Evolutionary conservation across 2,797 vertebrate genomes (phyloP).

Genomic region (Tauraco hartlaubi): DNA sequence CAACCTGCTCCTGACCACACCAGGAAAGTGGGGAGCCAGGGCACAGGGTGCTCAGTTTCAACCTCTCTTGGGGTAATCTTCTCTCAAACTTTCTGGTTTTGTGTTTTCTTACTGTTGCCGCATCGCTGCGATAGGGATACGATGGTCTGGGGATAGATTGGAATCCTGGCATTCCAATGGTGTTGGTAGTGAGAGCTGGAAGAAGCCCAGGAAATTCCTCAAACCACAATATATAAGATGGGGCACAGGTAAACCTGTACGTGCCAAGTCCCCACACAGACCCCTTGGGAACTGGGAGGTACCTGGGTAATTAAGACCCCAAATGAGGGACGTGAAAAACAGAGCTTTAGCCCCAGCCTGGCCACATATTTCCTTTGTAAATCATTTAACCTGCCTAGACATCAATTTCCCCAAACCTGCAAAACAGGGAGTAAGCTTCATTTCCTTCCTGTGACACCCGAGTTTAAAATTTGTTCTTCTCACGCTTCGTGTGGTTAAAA

Average conservation of each 20-base stretch:
- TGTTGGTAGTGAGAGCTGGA: neutral
- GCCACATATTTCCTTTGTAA: neutral
- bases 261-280: neutral
- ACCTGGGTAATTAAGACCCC: neutral
- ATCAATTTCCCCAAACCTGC: neutral
- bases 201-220: neutral
- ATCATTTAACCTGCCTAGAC: neutral
- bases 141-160: too few species aligned
- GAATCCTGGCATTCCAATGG: neutral
- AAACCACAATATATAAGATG: rapidly evolving
- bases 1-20: neutral
- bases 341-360: neutral
- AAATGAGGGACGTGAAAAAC: neutral
- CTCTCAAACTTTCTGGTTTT: neutral
- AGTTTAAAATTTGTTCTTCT: neutral
- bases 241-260: neutral
- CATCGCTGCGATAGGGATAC: rapidly evolving
- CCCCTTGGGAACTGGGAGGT: neutral
- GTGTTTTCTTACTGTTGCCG: neutral
- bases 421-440: neutral
- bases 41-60: neutral
- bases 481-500: neutral
- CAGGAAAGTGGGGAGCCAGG: rapidly evolving
- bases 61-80: neutral
- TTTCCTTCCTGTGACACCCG: neutral